Percentiles rank a stretch among this genome's conserved stretches.
phyloP scores from a whole-genome alignment of 2,888 invertebrate species.

The Scaptomyza reducta region DNA sequence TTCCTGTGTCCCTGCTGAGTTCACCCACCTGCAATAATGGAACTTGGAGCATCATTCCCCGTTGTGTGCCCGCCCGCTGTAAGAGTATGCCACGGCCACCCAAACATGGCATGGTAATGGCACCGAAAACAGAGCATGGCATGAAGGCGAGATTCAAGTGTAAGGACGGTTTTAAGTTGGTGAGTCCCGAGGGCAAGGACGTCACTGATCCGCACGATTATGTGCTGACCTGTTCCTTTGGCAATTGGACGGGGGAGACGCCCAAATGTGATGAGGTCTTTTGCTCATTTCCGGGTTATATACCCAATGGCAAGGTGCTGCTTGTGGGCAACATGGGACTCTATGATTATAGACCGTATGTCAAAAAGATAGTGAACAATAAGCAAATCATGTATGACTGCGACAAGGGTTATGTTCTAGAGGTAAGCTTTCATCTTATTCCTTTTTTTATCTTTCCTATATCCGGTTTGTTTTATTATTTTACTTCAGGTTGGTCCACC shows the following conservation, averaged over 20 bases:
- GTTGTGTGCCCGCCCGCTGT: constrained; percentile 92
- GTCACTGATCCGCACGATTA: constrained; percentile 85
- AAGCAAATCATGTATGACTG: constrained; percentile 98
- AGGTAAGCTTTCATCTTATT: constrained; percentile 68
- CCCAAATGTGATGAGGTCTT: constrained; percentile 95
- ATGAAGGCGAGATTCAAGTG: constrained; percentile 97
- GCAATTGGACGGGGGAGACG: constrained; percentile 95
- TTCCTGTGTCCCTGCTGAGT: constrained; percentile 89
- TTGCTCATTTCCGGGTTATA: constrained; percentile 96
- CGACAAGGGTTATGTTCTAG: constrained; percentile 94
- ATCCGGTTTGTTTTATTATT: background rate
- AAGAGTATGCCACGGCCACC: constrained; percentile 93
- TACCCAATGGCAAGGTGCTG: constrained; percentile 94
- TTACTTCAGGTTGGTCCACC: constrained; percentile 89
- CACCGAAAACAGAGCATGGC: constrained; percentile 98
- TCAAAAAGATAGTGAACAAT: constrained; percentile 93
- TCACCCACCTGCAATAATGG: constrained; percentile 96
- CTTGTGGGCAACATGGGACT: constrained; percentile 97
- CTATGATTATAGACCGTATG: constrained; percentile 97
- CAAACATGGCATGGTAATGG: constrained; percentile 97
- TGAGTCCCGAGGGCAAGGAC: constrained; percentile 87
- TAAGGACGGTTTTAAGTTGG: constrained; percentile 95
- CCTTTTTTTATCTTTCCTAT: background rate
- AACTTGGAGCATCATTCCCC: constrained; percentile 97
- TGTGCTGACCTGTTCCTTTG: constrained; percentile 94